These are phyloP conservation scores for Saxidomus purpurata DNA, from an alignment of 1,140 invertebrate species.

Conservation along the genomic window DNA sequence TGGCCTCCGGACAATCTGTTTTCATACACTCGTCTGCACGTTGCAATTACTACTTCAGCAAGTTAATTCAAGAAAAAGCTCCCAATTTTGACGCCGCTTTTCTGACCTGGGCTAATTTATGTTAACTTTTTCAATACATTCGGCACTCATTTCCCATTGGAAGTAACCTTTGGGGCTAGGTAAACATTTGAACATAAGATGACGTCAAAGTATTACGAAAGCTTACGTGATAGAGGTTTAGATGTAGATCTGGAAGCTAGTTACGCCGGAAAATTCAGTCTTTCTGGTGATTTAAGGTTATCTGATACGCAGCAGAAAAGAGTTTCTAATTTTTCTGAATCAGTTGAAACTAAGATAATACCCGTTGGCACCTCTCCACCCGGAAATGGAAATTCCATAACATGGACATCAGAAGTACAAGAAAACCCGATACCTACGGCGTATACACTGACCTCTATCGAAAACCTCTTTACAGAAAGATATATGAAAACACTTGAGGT, in stretches of 20 bases:
- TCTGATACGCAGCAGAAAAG: background rate
- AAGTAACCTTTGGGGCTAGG: background rate
- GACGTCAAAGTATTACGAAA: background rate
- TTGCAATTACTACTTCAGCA: constrained; percentile 59
- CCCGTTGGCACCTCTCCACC: background rate
- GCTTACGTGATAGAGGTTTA: background rate
- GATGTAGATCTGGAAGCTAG: background rate
- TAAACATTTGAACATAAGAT: constrained; percentile 10
- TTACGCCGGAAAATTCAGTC: background rate
- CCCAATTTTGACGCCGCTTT: constrained; percentile 40
- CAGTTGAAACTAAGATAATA: background rate
- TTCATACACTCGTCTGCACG: constrained; percentile 47
- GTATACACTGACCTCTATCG: background rate
- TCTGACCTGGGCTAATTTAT: background rate
- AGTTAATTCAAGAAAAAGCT: background rate
- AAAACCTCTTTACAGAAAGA: background rate
- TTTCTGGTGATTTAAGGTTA: background rate
- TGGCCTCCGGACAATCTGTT: constrained; percentile 38
- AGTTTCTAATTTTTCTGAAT: background rate
- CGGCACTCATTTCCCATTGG: background rate
- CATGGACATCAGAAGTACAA: background rate
- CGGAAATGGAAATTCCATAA: background rate
- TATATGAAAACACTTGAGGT: background rate
- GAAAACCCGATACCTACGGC: background rate
- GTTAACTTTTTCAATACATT: background rate